Percentiles rank a stretch among this genome's conserved stretches.
phyloP scores from a whole-genome alignment of 2,888 invertebrate species.

The Gastracanthus pulcherrimus region DNA sequence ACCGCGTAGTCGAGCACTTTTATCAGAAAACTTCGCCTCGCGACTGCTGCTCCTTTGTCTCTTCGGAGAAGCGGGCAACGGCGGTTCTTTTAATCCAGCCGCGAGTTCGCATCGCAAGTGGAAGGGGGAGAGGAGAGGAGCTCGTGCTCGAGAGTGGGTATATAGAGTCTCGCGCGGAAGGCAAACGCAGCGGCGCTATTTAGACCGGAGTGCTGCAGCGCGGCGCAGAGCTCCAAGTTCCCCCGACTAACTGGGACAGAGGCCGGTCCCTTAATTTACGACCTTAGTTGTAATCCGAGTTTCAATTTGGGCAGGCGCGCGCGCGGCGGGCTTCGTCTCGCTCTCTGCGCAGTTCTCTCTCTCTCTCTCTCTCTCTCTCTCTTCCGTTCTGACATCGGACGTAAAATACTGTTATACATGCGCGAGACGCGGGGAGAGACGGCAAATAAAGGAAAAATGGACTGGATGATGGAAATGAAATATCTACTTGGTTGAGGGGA shows the following conservation, averaged over 20 bases:
- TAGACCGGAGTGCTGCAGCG: background rate
- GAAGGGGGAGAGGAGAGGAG: background rate
- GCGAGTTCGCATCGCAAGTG: too few species aligned
- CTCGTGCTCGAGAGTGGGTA: background rate
- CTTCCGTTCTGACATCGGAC: background rate
- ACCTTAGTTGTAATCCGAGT: slow-evolving; percentile 68
- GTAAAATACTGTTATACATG: slow-evolving; percentile 39
- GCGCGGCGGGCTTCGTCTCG: background rate
- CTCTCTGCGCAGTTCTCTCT: background rate
- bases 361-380: slow-evolving; percentile 8
- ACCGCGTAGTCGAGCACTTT: background rate
- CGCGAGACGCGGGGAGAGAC: background rate
- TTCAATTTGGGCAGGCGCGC: slow-evolving; percentile 65
- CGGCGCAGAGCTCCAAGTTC: slow-evolving; percentile 34
- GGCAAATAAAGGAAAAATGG: slow-evolving; percentile 21
- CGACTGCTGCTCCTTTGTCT: background rate
- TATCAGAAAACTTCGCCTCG: background rate
- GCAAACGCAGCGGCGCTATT: background rate
- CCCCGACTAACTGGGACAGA: slow-evolving; percentile 65
- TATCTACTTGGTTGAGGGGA: background rate
- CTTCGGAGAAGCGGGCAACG: background rate
- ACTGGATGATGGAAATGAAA: slow-evolving; percentile 37
- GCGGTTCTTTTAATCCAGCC: too few species aligned
- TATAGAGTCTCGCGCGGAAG: background rate
- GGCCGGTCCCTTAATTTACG: slow-evolving; percentile 70